These are phyloP conservation scores for Scomber japonicus DNA, from an alignment of 2,113 vertebrate genomes.

Conservation along the genomic window DNA sequence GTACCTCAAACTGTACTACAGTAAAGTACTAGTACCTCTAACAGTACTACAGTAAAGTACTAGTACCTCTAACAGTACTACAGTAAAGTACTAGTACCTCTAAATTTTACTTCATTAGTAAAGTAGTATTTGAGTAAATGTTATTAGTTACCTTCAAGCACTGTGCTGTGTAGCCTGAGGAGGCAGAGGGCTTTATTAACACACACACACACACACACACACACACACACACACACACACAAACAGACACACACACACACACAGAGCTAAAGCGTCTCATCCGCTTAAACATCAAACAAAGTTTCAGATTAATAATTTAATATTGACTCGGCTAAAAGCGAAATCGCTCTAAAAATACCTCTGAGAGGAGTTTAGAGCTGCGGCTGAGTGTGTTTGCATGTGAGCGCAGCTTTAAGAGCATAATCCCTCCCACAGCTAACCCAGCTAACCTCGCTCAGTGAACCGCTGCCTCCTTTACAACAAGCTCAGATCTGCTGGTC, in stretches of 20 bases:
- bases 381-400: slow-evolving; percentile 11
- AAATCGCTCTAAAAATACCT: slow-evolving; percentile 50
- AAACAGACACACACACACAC: background rate
- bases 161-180: background rate
- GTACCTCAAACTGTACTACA: too few species aligned
- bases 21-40: too few species aligned
- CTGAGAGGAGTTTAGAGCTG: background rate
- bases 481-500: too few species aligned
- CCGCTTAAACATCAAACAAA: slow-evolving; percentile 54
- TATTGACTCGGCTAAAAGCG: slow-evolving; percentile 46
- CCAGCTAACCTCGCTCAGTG: background rate
- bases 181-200: background rate
- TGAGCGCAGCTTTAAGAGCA: slow-evolving; percentile 3
- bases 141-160: too few species aligned
- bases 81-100: too few species aligned
- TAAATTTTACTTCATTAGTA: too few species aligned
- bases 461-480: background rate
- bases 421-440: background rate
- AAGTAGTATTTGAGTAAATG: too few species aligned
- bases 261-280: slow-evolving; percentile 34
- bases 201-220: slow-evolving; percentile 10
- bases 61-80: too few species aligned
- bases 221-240: background rate
- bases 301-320: slow-evolving; percentile 68
- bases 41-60: too few species aligned